phyloP scores from a whole-genome alignment of 2,888 invertebrate species.

The Drosophila suboccidentalis region DNA sequence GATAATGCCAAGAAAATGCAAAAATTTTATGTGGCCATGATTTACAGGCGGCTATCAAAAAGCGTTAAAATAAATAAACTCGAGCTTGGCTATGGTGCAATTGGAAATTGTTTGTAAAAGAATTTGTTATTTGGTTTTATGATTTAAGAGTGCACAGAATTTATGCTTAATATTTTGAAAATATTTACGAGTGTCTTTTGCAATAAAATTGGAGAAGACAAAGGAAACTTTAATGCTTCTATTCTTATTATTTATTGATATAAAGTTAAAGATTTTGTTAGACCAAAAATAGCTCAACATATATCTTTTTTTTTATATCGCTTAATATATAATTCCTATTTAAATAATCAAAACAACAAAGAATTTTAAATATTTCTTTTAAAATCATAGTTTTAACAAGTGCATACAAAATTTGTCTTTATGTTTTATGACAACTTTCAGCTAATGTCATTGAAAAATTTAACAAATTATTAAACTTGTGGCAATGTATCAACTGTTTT shows the following conservation, averaged over 20 bases:
- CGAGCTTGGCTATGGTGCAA: constrained; percentile 2
- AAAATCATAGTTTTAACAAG: background rate
- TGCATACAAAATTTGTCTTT: background rate
- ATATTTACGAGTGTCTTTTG: background rate
- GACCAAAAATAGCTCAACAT: no score
- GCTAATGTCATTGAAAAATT: constrained; percentile 2
- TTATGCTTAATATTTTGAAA: background rate
- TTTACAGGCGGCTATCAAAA: constrained; percentile 14
- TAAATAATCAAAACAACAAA: background rate
- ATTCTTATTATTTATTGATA: no score
- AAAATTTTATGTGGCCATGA: constrained; percentile 18
- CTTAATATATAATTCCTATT: no score
- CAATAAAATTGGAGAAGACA: background rate
- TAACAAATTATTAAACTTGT: constrained; percentile 1
- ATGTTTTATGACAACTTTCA: background rate
- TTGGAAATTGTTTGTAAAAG: background rate
- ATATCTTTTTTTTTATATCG: no score
- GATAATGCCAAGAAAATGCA: constrained; percentile 26
- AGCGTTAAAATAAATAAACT: constrained; percentile 13
- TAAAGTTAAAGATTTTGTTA: no score
- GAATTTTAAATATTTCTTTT: background rate
- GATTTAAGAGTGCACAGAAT: background rate
- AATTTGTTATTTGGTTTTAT: background rate
- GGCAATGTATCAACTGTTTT: constrained; percentile 11
- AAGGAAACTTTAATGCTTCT: no score